Conservation (phyloP, 1,140 invertebrate species). For the Schlechtendalia chinensis region DNA sequence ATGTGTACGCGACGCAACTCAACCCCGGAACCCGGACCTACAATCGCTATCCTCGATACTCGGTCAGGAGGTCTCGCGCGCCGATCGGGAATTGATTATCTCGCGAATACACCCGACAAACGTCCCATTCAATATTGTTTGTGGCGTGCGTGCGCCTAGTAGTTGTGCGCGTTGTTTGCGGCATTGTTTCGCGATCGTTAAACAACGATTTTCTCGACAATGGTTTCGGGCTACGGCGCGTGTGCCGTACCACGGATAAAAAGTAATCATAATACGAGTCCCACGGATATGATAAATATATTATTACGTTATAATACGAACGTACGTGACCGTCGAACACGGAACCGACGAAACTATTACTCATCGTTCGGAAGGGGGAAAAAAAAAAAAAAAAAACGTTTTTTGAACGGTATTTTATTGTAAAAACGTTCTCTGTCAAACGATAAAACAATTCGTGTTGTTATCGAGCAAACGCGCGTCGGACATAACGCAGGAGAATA, state of each 20-base stretch:
- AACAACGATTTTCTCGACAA: constrained; percentile 11
- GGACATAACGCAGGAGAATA: too few relatives aligned
- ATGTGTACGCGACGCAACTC: too few relatives aligned
- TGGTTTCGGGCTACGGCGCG: background rate
- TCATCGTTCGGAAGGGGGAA: background rate
- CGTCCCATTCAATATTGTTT: background rate
- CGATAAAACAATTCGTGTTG: too few relatives aligned
- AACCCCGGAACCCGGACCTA: too few relatives aligned
- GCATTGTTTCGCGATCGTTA: constrained; percentile 30
- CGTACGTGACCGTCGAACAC: background rate
- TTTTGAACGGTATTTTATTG: too few relatives aligned
- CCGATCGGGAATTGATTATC: constrained; percentile 15
- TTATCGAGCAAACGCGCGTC: too few relatives aligned
- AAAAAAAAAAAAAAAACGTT: too few relatives aligned
- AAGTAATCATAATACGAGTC: background rate
- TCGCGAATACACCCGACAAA: constrained; percentile 19
- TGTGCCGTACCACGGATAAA: background rate
- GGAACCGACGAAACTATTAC: background rate
- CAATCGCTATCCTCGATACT: too few relatives aligned
- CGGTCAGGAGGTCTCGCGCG: constrained; percentile 8
- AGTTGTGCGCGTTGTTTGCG: background rate
- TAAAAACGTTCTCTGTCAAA: too few relatives aligned
- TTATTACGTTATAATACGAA: background rate
- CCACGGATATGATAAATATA: constrained; percentile 20
- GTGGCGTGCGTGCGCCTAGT: background rate